Evolutionary conservation across 2,888 invertebrate genomes (phyloP).

Genomic region (Mythimna lalbum): DNA sequence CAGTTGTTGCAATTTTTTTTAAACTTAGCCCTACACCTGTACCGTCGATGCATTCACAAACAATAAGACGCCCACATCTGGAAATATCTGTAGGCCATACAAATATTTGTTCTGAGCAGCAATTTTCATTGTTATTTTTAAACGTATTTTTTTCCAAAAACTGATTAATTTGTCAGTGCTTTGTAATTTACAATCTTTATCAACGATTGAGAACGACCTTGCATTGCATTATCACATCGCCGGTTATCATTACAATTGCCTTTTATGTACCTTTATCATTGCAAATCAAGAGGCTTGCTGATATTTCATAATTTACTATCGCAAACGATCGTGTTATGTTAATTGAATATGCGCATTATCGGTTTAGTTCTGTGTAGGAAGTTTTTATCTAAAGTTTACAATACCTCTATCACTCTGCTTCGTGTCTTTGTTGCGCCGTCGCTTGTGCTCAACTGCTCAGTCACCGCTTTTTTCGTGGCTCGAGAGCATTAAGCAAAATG

Average conservation of each 20-base stretch:
- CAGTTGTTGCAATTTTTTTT: not conserved
- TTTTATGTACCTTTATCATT: constrained; percentile 26
- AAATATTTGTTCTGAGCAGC: too few relatives aligned
- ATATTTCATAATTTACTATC: constrained; percentile 21
- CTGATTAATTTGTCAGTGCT: constrained; percentile 16
- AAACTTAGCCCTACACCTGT: too few relatives aligned
- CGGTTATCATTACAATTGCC: constrained; percentile 18
- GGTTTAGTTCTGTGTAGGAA: constrained; percentile 14
- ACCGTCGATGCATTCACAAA: too few relatives aligned
- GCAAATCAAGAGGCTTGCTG: constrained; percentile 28
- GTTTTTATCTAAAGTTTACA: constrained; percentile 10
- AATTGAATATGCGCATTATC: constrained; percentile 22
- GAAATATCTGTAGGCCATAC: too few relatives aligned
- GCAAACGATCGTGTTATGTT: constrained; percentile 1
- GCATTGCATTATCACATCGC: constrained; percentile 21
- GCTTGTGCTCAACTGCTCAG: not conserved
- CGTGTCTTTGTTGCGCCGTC: constrained; percentile 15
- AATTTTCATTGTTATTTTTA: constrained; percentile 13
- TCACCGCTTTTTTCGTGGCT: constrained; percentile 46
- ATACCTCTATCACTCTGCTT: constrained; percentile 8
- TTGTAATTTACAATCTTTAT: constrained; percentile 29
- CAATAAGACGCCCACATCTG: too few relatives aligned
- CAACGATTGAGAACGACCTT: constrained; percentile 27
- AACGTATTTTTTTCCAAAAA: constrained; percentile 23
- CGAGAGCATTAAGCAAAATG: constrained; percentile 46